Base-by-base conservation (phyloP, 1,140 invertebrate genomes). In the Cydia fagiglandana region DNA sequence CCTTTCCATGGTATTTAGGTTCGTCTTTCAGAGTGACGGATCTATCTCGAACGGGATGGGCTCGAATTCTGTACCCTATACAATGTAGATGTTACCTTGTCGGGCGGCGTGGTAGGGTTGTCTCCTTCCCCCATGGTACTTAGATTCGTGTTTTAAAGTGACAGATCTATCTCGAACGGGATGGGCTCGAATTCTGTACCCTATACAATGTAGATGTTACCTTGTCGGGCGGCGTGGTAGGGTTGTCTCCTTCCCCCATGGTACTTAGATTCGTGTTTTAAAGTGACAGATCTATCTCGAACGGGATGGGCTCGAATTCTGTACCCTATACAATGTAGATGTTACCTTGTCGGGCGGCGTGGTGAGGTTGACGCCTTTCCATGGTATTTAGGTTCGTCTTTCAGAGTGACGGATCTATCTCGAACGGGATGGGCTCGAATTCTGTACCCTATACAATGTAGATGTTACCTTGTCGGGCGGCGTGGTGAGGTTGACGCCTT, bases 281-380 rank as follows among this genome's bases (percentile, higher is more conserved):
- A n/a, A 84, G 64, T 20, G 82, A 83, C 24, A 83, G 78, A 64
- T 88, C 86, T 61, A 86, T 75, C 64, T 86, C 86, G 17, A 86
- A 84, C 0, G 86, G 86, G 9, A 86, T 84, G 20, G 84, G 84
- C 77, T 88, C 86, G 76, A 84, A 86, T 7, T 88, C 85, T 86
- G 77, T 9, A 3, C 0, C n/a, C n/a, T n/a, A n/a, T n/a, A n/a
- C n/a, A n/a, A n/a, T n/a, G n/a, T n/a, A n/a, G n/a, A n/a, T n/a
- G n/a, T n/a, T n/a, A n/a, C n/a, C n/a, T n/a, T n/a, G n/a, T n/a
- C n/a, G n/a, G n/a, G n/a, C n/a, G n/a, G n/a, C n/a, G n/a, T n/a
- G n/a, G n/a, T n/a, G n/a, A n/a, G n/a, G n/a, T n/a, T n/a, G n/a
- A n/a, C n/a, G n/a, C n/a, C n/a, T n/a, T n/a, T 77, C n/a, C n/a